phyloP scores from a whole-genome alignment of 2,888 invertebrate species.

The Machimus atricapillus region DNA sequence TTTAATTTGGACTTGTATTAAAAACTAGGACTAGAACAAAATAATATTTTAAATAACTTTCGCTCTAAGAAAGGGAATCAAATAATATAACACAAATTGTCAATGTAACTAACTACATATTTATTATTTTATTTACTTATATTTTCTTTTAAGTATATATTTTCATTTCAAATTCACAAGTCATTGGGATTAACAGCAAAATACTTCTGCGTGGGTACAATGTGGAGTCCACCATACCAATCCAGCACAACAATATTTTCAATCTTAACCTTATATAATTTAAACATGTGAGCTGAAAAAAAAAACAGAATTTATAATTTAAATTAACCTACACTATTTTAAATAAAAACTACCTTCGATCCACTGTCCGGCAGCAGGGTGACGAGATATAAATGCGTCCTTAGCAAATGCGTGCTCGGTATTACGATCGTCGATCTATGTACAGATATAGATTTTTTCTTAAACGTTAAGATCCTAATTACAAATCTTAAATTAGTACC shows the following conservation, averaged over 20 bases:
- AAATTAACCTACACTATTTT: not conserved
- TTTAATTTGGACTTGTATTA: no score
- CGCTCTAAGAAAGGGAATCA: no score
- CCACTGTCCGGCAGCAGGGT: slow-evolving; percentile 58
- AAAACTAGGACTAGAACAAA: no score
- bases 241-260: slow-evolving; percentile 78
- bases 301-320: not conserved
- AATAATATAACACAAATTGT: no score
- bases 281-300: slow-evolving; percentile 77
- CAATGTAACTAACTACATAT: no score
- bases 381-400: slow-evolving; percentile 52
- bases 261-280: slow-evolving; percentile 78
- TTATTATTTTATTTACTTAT: no score
- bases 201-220: slow-evolving; percentile 52
- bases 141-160: not conserved
- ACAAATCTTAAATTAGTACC: not conserved
- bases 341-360: slow-evolving; percentile 49
- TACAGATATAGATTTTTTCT: not conserved
- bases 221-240: slow-evolving; percentile 78
- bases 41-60: no score
- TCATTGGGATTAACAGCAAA: slow-evolving; percentile 50
- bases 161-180: not conserved
- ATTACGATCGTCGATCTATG: slow-evolving; percentile 34
- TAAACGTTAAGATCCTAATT: not conserved
- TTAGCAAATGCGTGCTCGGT: slow-evolving; percentile 44